Base-by-base conservation (phyloP, 1,140 invertebrate species). In the Bombus breviceps region DNA sequence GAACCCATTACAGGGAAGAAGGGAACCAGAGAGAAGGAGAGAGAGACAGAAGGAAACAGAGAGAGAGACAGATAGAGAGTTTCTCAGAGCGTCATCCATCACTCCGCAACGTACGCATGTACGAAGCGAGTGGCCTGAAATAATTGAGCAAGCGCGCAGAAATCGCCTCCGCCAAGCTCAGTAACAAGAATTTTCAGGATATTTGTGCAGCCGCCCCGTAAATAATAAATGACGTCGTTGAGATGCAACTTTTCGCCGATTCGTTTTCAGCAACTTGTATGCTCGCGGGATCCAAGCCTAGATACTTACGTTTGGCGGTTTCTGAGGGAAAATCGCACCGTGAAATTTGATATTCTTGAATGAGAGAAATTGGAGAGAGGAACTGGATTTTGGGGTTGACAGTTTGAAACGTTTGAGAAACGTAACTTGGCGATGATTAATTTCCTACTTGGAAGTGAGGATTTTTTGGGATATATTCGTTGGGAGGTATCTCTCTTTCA, bases 21-120 rank as follows among this genome's bases (percentile, higher is more conserved):
- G 69, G n/a, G 69, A 71, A 41, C 18, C 22, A 69, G 71, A 62
- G 76, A 86, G 37, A 39, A 37, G 9, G 15, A 64, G 75, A 25
- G 41, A 86, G 80, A 86, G 88, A 81, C 6, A 18, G 47, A 47
- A 47, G 15, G 57, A 28, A 88, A 86, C 87, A 89, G 88, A 82
- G 85, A 78, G 86, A 64, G 87, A 9, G 5, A 37, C 0, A 5
- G 64, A 64, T 66, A 71, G 83, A 78, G 74, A 78, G 87, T 89
- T 89, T 86, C 87, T 68, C 76, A 89, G 88, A 81, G 81, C 90
- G 74, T 92, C 92, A 92, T 93, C 92, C 90, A 93, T 93, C 92
- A 93, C 92, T 92, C 82, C 57, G 85, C 64, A 92, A 91, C 92
- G 81, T 92, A 92, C 89, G 92, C 90, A 77, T 89, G 91, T 89